Evolutionary conservation across 2,797 vertebrate genomes (phyloP).

Genomic region (Ibycter americanus): DNA sequence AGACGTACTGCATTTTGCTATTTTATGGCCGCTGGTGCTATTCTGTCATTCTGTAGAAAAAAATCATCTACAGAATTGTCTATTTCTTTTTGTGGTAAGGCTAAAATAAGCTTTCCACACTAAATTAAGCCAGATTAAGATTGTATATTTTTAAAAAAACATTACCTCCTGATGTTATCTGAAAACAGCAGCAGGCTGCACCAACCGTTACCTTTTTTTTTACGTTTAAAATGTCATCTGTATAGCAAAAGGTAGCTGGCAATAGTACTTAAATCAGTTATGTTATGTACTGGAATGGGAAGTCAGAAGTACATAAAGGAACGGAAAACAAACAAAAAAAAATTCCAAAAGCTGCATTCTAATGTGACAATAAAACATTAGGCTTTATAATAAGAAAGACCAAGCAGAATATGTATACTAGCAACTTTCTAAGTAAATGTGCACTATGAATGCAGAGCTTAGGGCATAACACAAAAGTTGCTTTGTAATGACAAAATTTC

Average conservation of each 20-base stretch:
- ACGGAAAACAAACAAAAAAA: background rate
- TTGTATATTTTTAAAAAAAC: background rate
- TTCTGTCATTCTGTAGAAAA: background rate
- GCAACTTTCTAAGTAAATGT: background rate
- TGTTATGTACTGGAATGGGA: background rate
- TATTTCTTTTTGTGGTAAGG: background rate
- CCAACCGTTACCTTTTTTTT: background rate
- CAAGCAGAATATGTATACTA: background rate
- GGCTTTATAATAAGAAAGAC: background rate
- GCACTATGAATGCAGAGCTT: background rate
- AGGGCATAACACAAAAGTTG: background rate
- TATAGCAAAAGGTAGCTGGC: background rate
- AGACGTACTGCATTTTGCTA: background rate
- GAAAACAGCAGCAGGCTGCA: background rate
- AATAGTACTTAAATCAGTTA: background rate
- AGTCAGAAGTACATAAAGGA: background rate
- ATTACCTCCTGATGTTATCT: background rate
- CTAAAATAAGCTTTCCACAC: background rate
- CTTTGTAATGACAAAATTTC: slow-evolving; percentile 3
- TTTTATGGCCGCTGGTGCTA: background rate
- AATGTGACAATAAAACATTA: background rate
- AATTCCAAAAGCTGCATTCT: background rate
- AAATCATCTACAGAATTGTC: background rate
- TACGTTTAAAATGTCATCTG: background rate
- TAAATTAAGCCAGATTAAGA: background rate